Percentiles rank a stretch among this genome's conserved stretches.
Conservation (phyloP, 2,888 invertebrate species). For the Archaeoteleia sp. region DNA sequence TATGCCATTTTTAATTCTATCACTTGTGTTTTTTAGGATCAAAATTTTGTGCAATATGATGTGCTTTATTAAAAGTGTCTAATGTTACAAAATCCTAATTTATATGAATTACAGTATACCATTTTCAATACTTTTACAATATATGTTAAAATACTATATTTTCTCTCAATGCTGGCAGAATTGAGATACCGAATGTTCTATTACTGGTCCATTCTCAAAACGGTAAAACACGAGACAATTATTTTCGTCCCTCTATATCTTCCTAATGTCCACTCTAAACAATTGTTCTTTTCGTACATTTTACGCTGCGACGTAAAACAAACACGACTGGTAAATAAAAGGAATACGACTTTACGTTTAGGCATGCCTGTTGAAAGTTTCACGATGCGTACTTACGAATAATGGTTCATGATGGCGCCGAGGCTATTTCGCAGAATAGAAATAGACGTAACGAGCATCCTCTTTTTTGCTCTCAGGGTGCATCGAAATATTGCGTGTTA, state of each 20-base stretch:
- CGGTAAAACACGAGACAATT: too few relatives aligned
- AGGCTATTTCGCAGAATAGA: constrained; percentile 19
- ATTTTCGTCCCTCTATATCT: constrained; percentile 19
- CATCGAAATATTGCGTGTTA: constrained; percentile 29
- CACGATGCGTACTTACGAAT: constrained; percentile 16
- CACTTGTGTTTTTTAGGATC: too few relatives aligned
- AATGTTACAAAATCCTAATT: too few relatives aligned
- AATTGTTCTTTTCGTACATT: constrained; percentile 15
- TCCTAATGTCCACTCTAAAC: constrained; percentile 16
- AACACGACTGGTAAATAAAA: constrained; percentile 17
- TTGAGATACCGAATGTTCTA: too few relatives aligned
- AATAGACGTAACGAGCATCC: constrained; percentile 21
- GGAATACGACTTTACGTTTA: neutral
- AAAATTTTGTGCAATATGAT: too few relatives aligned
- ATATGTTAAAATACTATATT: too few relatives aligned
- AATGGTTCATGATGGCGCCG: constrained; percentile 4
- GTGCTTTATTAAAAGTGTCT: too few relatives aligned
- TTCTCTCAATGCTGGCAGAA: too few relatives aligned
- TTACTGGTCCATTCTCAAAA: too few relatives aligned
- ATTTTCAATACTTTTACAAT: too few relatives aligned
- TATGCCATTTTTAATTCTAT: too few relatives aligned
- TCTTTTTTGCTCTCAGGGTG: constrained; percentile 7
- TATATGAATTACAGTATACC: too few relatives aligned
- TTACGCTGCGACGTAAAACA: constrained; percentile 23
- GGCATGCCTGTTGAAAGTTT: constrained; percentile 13